Percentiles rank a stretch among this genome's conserved stretches.
These are phyloP conservation scores for Ochotona princeps DNA, from an alignment of 2,113 vertebrate species.

Conservation along the genomic window DNA sequence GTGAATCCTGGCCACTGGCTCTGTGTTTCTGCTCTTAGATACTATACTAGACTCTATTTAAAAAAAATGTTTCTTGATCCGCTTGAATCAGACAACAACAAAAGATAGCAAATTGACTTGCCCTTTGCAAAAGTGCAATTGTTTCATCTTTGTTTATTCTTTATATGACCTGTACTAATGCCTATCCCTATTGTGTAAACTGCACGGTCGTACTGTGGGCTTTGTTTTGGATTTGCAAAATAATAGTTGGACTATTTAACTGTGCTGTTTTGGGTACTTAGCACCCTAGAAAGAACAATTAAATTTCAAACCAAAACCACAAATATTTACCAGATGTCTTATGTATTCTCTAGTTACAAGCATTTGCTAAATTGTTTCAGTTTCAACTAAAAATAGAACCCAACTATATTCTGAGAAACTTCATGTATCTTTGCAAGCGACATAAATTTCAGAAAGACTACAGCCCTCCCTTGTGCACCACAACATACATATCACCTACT, in stretches of 20 bases:
- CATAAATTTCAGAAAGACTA: background rate
- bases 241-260: background rate
- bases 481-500: background rate
- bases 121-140: constrained; percentile 6
- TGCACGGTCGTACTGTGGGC: accelerated
- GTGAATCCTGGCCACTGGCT: accelerated
- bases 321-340: background rate
- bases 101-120: background rate
- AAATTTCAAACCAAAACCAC: background rate
- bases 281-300: background rate
- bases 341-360: accelerated
- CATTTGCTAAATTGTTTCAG: background rate
- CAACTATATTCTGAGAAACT: background rate
- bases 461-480: background rate
- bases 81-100: background rate
- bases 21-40: background rate
- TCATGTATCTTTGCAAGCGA: background rate
- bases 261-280: background rate
- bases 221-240: background rate
- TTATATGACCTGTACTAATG: background rate
- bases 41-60: background rate
- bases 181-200: background rate
- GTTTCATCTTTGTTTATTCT: background rate
- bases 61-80: background rate
- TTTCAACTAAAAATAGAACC: background rate